Base-by-base conservation (phyloP, 2,797 vertebrate species). In the Remorina albescens region DNA sequence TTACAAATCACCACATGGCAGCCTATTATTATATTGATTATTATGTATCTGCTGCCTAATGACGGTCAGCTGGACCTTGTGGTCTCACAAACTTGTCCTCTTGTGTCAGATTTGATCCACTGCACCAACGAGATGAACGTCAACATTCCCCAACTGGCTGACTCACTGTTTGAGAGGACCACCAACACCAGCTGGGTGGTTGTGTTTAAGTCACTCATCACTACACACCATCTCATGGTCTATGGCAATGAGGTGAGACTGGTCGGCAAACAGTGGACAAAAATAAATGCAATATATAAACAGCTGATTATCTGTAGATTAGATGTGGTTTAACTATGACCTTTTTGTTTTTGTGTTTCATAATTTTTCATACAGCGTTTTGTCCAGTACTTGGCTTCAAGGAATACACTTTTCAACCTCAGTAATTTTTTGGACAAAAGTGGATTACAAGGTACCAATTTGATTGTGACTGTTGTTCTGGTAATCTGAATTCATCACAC, bases 161-260 rank as follows among this genome's bases (percentile, higher is more conserved):
- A 98, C 89, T 98, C 96, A 0, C 94, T 98, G 86, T 98, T 98
- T 84, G 97, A 98, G 83, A 91, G 97, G 88, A 97, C 97, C 34
- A 94, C 96, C 6, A 98, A 96, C 81, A 98, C 96, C 85, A 98
- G 97, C 95, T 98, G 97, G 97, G 97, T 98, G 89, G 97, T 98
- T 2, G 96, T 98, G 55, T 98, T 98, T 92, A 98, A 98, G 94
- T 96, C 97, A 59, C 95, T 97, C 93, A 95, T 96, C 86, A 91
- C 97, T 68, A 98, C 97, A 67, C 96, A 98, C 91, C 96, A 98
- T 84, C 91, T 98, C 75, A 98, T 98, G 97, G 96, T 98, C 87
- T 97, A 98, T 13, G 96, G 97, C 84, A 98, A 98, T 46, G 97
- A 98, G 96, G 97, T 98, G n/a, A n/a, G n/a, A n/a, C n/a, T n/a